Percentiles rank a stretch among this genome's conserved stretches.
Conservation (phyloP, 2,797 vertebrate species). For the Pseudochaenichthys georgianus region DNA sequence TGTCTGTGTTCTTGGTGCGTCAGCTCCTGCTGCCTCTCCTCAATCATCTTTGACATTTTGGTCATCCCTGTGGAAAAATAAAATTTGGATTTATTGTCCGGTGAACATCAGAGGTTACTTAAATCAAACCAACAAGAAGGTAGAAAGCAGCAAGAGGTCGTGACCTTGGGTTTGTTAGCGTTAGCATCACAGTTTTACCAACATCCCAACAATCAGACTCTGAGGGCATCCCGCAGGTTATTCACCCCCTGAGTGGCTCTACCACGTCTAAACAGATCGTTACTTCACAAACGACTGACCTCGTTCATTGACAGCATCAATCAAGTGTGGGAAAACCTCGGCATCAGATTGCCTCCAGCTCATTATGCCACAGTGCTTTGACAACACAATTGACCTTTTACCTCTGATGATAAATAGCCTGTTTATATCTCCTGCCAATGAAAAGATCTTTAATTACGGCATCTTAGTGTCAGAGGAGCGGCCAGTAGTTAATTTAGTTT, state of each 20-base stretch:
- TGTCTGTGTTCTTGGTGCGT: constrained; percentile 97
- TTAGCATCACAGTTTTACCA: constrained; percentile 3
- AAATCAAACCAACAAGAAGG: constrained; percentile 5
- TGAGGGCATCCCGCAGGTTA: background rate
- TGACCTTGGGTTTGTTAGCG: constrained; percentile 18
- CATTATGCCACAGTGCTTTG: constrained; percentile 47
- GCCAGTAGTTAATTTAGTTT: constrained; percentile 14
- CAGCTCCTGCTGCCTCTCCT: constrained; percentile 97
- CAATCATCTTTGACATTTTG: constrained; percentile 99
- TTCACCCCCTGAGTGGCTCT: constrained; percentile 28
- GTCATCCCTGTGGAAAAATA: constrained; percentile 91
- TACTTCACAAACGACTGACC: constrained; percentile 33
- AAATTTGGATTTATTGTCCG: background rate
- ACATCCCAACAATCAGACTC: constrained; percentile 11
- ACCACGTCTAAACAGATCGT: constrained; percentile 36
- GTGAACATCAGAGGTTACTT: background rate
- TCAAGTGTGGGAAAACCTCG: constrained; percentile 54
- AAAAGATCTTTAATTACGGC: constrained; percentile 50
- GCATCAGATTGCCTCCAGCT: constrained; percentile 53
- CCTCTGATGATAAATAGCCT: constrained; percentile 55
- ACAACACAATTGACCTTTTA: constrained; percentile 68
- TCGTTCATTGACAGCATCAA: constrained; percentile 38
- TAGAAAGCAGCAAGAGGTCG: background rate
- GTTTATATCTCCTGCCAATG: constrained; percentile 45
- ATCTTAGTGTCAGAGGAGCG: constrained; percentile 34